Evolutionary conservation across 2,113 vertebrate species (phyloP).

Genomic region (Corydoras sp.): DNA sequence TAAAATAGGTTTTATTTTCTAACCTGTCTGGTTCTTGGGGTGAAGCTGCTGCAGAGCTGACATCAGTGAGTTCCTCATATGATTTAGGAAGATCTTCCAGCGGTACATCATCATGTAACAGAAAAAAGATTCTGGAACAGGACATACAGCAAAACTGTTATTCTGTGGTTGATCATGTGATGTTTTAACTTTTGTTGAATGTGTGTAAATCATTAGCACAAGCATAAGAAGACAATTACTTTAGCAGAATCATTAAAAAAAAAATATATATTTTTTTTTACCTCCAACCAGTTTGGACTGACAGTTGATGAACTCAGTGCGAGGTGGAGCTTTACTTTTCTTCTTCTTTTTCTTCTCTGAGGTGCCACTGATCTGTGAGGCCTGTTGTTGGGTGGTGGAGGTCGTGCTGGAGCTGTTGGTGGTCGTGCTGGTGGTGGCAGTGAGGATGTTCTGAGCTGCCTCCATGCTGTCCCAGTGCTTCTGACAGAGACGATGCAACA

Average conservation of each 20-base stretch:
- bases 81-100: constrained; percentile 62
- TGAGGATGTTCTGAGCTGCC: constrained; percentile 4
- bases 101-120: constrained; percentile 61
- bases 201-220: neutral
- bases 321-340: constrained; percentile 57
- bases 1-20: neutral
- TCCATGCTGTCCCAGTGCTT: constrained; percentile 68
- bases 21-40: constrained; percentile 41
- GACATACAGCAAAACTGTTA: neutral
- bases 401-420: neutral
- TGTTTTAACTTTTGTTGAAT: no score
- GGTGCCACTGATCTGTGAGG: neutral
- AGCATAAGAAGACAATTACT: neutral
- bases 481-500: constrained; percentile 85
- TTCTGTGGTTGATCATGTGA: no score
- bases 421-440: constrained; percentile 8
- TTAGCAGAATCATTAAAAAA: no score
- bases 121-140: constrained; percentile 50
- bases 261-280: constrained; percentile 57
- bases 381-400: neutral
- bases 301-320: constrained; percentile 90
- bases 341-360: constrained; percentile 28
- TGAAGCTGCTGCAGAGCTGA: constrained; percentile 29
- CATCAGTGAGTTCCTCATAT: constrained; percentile 53
- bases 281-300: constrained; percentile 86